Percentiles rank a stretch among this genome's conserved stretches.
Conservation (phyloP, 64 coral and sea anemone genomes). For the Porites lutea region DNA sequence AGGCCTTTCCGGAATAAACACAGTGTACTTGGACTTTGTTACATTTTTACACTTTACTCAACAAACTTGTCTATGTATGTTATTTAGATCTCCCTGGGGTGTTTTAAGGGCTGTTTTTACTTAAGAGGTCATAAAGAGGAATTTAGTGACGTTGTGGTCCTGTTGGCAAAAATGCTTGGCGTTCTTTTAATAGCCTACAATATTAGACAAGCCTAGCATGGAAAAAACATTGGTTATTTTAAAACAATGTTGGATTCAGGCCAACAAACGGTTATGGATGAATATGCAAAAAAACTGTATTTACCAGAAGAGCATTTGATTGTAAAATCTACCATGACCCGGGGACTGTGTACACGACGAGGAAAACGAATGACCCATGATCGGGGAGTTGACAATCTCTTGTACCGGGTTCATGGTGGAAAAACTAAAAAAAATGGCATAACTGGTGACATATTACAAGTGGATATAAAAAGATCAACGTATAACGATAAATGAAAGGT, state of each 20-base stretch:
- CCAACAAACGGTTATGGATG: neutral
- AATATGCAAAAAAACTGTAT: neutral
- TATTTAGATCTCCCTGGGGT: neutral
- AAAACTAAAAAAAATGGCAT: neutral
- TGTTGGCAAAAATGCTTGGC: conserved; percentile 3
- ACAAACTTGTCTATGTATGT: neutral
- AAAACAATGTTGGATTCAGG: conserved; percentile 30
- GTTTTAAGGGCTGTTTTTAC: neutral
- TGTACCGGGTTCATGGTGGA: no score
- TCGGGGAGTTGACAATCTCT: no score
- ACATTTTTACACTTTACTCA: neutral
- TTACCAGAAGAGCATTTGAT: neutral
- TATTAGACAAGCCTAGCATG: neutral
- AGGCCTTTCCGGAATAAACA: conserved; percentile 32
- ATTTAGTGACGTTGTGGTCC: conserved; percentile 14
- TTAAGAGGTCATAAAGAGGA: no score
- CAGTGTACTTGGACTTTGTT: neutral
- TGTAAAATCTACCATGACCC: neutral
- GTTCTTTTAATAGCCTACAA: conserved; percentile 32
- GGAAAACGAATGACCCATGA: no score
- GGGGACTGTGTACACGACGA: no score
- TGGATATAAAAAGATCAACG: neutral
- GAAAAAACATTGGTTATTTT: neutral
- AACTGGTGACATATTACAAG: neutral
- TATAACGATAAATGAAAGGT: neutral